A percentile compares a stretch with the other conserved stretches of the same genome.
Conservation (phyloP, 2,797 vertebrate species). For the Sebastes hubbsi region DNA sequence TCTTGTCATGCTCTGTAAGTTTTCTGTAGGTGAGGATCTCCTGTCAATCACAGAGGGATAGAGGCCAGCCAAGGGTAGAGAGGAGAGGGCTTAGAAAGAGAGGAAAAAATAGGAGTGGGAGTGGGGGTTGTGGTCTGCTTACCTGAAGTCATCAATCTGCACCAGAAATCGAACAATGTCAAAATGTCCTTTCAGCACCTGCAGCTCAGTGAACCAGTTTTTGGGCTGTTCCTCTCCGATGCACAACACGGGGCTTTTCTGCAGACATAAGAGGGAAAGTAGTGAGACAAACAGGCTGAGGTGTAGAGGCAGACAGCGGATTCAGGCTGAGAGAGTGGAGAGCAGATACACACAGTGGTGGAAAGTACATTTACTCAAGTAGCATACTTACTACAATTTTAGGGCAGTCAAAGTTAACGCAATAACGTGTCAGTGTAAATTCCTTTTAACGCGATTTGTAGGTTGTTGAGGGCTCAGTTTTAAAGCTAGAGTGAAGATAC, state of each 20-base stretch:
- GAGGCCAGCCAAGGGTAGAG: slow-evolving; percentile 69
- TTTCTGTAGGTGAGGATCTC: slow-evolving; percentile 80
- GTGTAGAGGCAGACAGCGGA: background rate
- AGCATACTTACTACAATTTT: background rate
- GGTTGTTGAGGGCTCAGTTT: no score
- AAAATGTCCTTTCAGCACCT: slow-evolving; percentile 95
- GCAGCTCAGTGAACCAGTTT: slow-evolving; percentile 96
- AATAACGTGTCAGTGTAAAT: no score
- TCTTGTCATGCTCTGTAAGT: slow-evolving; percentile 82
- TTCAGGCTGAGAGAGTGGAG: background rate
- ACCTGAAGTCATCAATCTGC: slow-evolving; percentile 96
- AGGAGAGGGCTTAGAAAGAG: slow-evolving; percentile 44
- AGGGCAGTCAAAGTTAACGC: no score
- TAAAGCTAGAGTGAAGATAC: no score
- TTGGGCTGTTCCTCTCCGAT: slow-evolving; percentile 95
- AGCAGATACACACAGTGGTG: background rate
- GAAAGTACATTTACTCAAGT: background rate
- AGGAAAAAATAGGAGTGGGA: background rate
- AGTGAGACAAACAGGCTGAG: slow-evolving; percentile 28
- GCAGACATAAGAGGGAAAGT: slow-evolving; percentile 64
- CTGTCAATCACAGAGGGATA: slow-evolving; percentile 79
- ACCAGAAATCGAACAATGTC: slow-evolving; percentile 98
- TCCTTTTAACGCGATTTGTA: no score
- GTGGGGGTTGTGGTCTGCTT: slow-evolving; percentile 68
- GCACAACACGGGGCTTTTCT: slow-evolving; percentile 91